A percentile compares a stretch with the other conserved stretches of the same genome.
phyloP scores from a whole-genome alignment of 2,888 invertebrate genomes.

The Zhuqinia jingwanae region DNA sequence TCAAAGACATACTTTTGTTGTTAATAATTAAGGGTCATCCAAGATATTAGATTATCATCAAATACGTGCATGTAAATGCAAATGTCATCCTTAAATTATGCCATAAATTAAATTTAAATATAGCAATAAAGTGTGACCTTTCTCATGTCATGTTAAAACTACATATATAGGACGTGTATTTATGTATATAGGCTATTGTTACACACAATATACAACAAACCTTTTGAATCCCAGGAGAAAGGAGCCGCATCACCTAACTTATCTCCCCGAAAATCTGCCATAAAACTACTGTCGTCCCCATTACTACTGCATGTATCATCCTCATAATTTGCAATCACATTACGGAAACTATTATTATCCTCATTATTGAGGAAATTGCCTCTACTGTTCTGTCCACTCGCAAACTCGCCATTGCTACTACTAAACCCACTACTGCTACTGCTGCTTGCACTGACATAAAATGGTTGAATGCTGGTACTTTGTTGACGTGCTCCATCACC shows the following conservation, averaged over 20 bases:
- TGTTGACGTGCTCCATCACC: background rate
- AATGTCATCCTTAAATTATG: no score
- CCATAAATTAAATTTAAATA: no score
- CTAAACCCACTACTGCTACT: conserved; percentile 33
- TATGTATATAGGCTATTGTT: background rate
- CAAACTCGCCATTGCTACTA: conserved; percentile 15
- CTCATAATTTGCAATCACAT: conserved; percentile 57
- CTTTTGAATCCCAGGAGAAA: conserved; percentile 56
- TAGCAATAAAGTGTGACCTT: no score
- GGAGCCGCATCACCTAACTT: conserved; percentile 42
- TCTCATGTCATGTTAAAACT: no score
- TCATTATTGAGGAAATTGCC: conserved; percentile 46
- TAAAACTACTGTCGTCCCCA: conserved; percentile 57
- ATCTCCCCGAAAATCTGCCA: conserved; percentile 59
- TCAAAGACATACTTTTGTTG: no score
- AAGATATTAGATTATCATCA: no score
- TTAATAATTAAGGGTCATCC: no score
- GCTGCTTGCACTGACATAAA: conserved; percentile 40
- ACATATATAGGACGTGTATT: no score
- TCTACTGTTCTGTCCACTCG: background rate
- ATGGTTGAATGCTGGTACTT: conserved; percentile 21
- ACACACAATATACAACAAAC: conserved; percentile 13
- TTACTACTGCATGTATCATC: conserved; percentile 59
- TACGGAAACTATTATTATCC: conserved; percentile 53
- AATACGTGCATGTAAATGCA: no score